These are phyloP conservation scores for Chlamydotis undulata DNA, from an alignment of 2,113 vertebrate species.

Conservation along the genomic window DNA sequence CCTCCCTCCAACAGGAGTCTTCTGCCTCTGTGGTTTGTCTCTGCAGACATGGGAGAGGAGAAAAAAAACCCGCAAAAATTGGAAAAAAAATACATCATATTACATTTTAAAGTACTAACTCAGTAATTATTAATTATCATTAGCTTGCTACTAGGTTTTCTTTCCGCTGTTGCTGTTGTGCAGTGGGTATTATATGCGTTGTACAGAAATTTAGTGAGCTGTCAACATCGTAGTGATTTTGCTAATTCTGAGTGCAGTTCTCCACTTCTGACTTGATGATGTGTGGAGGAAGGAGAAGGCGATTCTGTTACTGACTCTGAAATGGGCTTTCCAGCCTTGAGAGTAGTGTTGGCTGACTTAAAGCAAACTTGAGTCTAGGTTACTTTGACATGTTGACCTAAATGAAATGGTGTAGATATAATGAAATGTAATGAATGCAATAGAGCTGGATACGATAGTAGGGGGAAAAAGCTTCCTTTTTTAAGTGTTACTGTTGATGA, in stretches of 20 bases:
- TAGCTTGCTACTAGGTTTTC: not conserved
- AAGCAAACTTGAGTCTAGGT: slow-evolving; percentile 45
- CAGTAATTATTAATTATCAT: not conserved
- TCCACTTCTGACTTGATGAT: not conserved
- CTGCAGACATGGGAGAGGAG: not conserved
- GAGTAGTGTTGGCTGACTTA: slow-evolving; percentile 18
- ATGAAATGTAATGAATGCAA: slow-evolving; percentile 60
- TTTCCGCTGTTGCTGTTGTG: not conserved
- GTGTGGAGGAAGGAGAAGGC: not conserved
- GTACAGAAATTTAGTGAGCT: not conserved
- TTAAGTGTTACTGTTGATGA: slow-evolving; percentile 16
- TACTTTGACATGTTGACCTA: slow-evolving; percentile 67
- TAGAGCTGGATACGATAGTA: not conserved
- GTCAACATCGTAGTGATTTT: not conserved
- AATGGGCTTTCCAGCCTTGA: slow-evolving; percentile 8
- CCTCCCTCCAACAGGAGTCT: not conserved
- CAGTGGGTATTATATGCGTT: not conserved
- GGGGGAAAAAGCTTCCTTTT: not conserved
- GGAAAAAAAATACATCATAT: not conserved
- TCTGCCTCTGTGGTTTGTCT: not conserved
- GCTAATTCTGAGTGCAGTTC: not conserved
- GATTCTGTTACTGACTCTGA: not conserved
- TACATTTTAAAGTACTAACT: not conserved
- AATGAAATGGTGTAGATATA: slow-evolving; percentile 73
- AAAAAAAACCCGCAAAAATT: not conserved